These are phyloP conservation scores for Neria commutata DNA, from an alignment of 2,888 invertebrate species.

Conservation along the genomic window DNA sequence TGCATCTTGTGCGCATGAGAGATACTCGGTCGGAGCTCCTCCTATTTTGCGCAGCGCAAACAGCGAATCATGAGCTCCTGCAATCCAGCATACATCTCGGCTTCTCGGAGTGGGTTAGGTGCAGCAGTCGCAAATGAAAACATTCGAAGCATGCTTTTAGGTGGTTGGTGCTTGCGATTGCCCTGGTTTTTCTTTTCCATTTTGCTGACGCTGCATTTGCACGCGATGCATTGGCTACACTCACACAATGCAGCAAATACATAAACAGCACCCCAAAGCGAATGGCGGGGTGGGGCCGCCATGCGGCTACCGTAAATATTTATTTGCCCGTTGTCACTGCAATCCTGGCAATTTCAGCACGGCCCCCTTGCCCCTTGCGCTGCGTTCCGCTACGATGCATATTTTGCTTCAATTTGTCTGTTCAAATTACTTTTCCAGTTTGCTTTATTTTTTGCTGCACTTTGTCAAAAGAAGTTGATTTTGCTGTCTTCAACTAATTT, in stretches of 20 bases:
- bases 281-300: too few species aligned
- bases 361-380: not conserved
- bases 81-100: too few species aligned
- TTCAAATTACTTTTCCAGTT: slow-evolving; percentile 46
- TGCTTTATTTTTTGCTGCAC: slow-evolving; percentile 39
- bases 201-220: not conserved
- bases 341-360: slow-evolving; percentile 3
- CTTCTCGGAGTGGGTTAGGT: too few species aligned
- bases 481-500: slow-evolving; percentile 52
- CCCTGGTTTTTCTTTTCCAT: slow-evolving; percentile 12
- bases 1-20: slow-evolving; percentile 36
- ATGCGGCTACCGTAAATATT: slow-evolving; percentile 29
- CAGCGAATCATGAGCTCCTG: slow-evolving; percentile 40
- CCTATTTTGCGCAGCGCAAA: slow-evolving; percentile 56
- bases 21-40: slow-evolving; percentile 45
- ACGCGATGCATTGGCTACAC: not conserved
- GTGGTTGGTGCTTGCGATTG: too few species aligned
- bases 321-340: slow-evolving; percentile 50
- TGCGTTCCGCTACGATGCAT: slow-evolving; percentile 26
- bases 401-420: slow-evolving; percentile 50
- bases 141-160: slow-evolving; percentile 47
- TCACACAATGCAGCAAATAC: slow-evolving; percentile 1
- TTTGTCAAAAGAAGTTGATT: slow-evolving; percentile 54
- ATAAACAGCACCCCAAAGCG: slow-evolving; percentile 25
- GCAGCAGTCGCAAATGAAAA: not conserved